Evolutionary conservation across 2,888 invertebrate genomes (phyloP), one percentile per base, ranked within the genome.

Genomic region (Tethea ocularis): DNA sequence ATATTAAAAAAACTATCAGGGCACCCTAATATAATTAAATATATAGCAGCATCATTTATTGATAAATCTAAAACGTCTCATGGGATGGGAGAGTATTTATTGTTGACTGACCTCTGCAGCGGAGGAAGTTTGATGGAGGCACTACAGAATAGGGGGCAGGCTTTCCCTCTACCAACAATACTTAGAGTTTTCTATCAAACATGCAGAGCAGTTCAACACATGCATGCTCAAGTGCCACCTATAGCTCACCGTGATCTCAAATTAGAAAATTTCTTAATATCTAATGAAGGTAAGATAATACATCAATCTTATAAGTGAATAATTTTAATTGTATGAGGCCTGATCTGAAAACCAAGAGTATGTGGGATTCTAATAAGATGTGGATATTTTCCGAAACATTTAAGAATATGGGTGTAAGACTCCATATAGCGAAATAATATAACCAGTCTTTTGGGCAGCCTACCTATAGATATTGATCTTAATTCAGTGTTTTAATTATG

Each of bases 161-260:
- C 96, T 0, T 94, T 97, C 68, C 95, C 95, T 20, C 87, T 95
- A 26, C 94, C 96, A 51, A 95, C 96, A 61, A 95, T 98, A 60
- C 94, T 98, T 72, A 95, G 95, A 81, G 95, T 99, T 67, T 97
- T 98, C 87, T 98, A 98, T 90, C 98, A 99, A 89, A 96, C 97
- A 22, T 96, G 97, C 74, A 94, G 95, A 69, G 98, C 99, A 41
- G 97, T 99, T 13, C 96, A 98, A 70, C 98, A 98, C 83, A 97
- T 99, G 97, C 99, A 99, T 83, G 94, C 94, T 51, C 98, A 98
- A 87, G 94, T 94, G 53, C 97, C 98, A 51, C 96, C 98, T n/a
- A 96, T 99, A 63, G 96, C 97, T 54, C 99, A 99, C 90, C 94
- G 99, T 77, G 99, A 99, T 94, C 95, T 99, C 77, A 99, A 99